phyloP scores from a whole-genome alignment of 2,888 invertebrate species.

The Thera britannica region DNA sequence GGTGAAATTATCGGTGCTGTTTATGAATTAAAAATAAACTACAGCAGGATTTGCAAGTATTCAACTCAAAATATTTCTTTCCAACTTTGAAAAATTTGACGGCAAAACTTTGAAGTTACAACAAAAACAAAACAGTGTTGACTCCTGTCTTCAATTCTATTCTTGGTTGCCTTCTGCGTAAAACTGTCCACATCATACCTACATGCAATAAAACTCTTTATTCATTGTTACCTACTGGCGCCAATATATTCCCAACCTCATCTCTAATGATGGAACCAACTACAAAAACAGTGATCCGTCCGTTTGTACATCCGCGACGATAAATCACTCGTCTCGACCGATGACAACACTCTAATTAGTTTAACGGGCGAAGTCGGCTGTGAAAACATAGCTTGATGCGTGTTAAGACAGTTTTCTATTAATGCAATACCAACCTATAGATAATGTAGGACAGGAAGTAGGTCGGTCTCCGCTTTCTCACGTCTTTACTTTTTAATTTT shows the following conservation, averaged over 20 bases:
- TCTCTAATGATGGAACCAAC: conserved; percentile 30
- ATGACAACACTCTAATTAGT: conserved; percentile 47
- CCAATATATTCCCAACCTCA: not conserved
- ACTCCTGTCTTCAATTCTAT: not conserved
- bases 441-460: conserved; percentile 5
- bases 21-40: no score
- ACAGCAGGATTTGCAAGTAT: no score
- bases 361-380: conserved; percentile 41
- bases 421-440: conserved; percentile 14
- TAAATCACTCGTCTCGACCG: conserved; percentile 42
- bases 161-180: not conserved
- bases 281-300: conserved; percentile 27
- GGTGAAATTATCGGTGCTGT: no score
- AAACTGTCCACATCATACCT: not conserved
- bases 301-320: conserved; percentile 30
- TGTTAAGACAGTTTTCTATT: conserved; percentile 32
- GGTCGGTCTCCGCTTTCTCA: not conserved
- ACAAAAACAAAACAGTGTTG: no score
- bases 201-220: not conserved
- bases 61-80: no score
- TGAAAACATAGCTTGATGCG: conserved; percentile 38
- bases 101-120: no score
- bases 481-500: no score
- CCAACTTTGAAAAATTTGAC: no score
- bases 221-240: conserved; percentile 15